Base-by-base conservation (phyloP, 2,888 invertebrate genomes). In the Craniophora ligustri region DNA sequence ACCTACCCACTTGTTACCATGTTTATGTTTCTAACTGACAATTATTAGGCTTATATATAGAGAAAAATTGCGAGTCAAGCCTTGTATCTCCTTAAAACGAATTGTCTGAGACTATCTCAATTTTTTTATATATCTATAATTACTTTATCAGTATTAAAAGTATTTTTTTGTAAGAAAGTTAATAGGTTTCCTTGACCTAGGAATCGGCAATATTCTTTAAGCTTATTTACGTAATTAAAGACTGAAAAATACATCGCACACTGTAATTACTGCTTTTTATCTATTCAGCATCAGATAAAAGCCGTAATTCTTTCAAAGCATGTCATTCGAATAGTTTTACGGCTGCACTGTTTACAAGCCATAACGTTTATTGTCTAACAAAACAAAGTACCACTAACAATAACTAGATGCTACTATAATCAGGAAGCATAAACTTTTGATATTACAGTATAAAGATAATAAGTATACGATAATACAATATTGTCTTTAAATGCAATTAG, bases 1-100 rank as follows among this genome's bases (percentile, higher is more conserved):
- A 55, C 67, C 46, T 66, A 36, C 42, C 51, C 61, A 61, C 67
- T 70, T 66, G 61, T 56, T 53, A 66, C 46, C 28, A 30, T 70
- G 55, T 70, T 66, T 70, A 67, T 51, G 34, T 48, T 49, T 44
- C 65, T 55, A 36, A 68, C 55, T 64, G 64, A 68, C 67, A 67
- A 67, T 70, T 70, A 67, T 56, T 60, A 70, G 48, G 71, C 71
- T 66, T 55, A 49, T 41, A 40, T 69, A 69, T 69, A 38, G 48
- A 36, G 59, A 55, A 44, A n/a, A 32, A 48, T 57, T 51, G 19
- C 44, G 38, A 47, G 40, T 54, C 50, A 59, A 64, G 36, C 15
- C 15, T 2, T 32, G 23, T 15, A 16, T 18, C n/a, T 34, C 16
- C 10, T 8, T 13, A 31, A 38, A 58, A 53, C 55, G 65, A 45